Evolutionary conservation across 2,888 invertebrate species (phyloP).

Genomic region (Ischnura elegans): DNA sequence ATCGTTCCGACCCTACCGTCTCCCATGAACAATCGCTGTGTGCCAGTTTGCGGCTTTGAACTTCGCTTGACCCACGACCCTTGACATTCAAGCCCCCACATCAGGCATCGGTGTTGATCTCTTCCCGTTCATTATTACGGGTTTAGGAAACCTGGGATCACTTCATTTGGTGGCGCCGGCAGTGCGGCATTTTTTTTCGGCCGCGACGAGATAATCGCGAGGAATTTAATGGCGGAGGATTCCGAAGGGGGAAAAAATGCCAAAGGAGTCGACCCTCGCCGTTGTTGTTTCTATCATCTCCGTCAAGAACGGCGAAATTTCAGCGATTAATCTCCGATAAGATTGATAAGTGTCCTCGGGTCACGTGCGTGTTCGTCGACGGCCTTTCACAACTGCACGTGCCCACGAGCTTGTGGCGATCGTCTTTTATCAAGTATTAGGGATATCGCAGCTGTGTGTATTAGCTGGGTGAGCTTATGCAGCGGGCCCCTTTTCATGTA

Average conservation of each 20-base stretch:
- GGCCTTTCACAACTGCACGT: constrained; percentile 31
- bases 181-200: not conserved
- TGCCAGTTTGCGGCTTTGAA: not conserved
- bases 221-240: not conserved
- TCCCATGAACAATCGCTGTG: not conserved
- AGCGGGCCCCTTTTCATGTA: not conserved
- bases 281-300: constrained; percentile 4
- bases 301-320: not conserved
- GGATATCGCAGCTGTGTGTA: constrained; percentile 18
- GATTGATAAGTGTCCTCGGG: constrained; percentile 1
- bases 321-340: constrained; percentile 14
- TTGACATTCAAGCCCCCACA: not conserved
- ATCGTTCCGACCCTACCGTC: not conserved
- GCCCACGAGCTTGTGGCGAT: not conserved
- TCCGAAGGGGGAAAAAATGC: not conserved
- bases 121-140: not conserved
- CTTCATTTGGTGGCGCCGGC: not conserved
- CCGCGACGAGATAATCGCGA: not conserved
- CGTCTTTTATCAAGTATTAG: constrained; percentile 30
- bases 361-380: not conserved
- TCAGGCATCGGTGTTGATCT: not conserved
- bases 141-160: not conserved
- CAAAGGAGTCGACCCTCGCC: not conserved
- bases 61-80: not conserved
- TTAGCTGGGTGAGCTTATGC: not conserved